Conservation (phyloP, 1,140 invertebrate species). For the Neocloeon triangulifer region DNA sequence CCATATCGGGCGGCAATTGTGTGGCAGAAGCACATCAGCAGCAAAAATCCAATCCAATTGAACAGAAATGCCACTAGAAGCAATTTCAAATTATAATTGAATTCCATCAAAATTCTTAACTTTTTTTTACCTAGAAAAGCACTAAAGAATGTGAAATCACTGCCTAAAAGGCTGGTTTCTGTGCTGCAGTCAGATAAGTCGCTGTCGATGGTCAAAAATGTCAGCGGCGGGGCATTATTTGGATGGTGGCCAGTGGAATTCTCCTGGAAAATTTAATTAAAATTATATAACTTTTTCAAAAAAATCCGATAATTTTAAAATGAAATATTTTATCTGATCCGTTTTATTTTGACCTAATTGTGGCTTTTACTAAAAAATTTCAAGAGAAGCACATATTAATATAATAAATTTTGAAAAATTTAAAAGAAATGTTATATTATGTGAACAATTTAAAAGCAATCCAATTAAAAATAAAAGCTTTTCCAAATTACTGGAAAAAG, state of each 20-base stretch:
- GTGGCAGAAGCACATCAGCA: conserved; percentile 80
- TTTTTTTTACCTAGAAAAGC: conserved; percentile 50
- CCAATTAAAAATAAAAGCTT: too few species aligned
- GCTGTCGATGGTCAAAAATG: conserved; percentile 42
- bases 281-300: neutral
- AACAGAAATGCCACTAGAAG: conserved; percentile 62
- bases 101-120: neutral
- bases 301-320: too few species aligned
- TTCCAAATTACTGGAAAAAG: too few species aligned
- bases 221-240: conserved; percentile 19
- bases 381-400: conserved; percentile 1
- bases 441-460: too few species aligned
- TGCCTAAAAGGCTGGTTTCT: conserved; percentile 51
- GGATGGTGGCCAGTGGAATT: neutral
- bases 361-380: neutral
- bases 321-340: too few species aligned
- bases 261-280: neutral
- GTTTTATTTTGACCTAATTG: too few species aligned
- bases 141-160: conserved; percentile 70
- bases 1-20: conserved; percentile 83
- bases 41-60: conserved; percentile 85
- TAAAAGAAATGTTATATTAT: too few species aligned
- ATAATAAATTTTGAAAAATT: too few species aligned
- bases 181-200: conserved; percentile 45
- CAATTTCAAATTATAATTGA: neutral